Evolutionary conservation across 2,113 vertebrate species (phyloP).

Genomic region (Octodon degus): DNA sequence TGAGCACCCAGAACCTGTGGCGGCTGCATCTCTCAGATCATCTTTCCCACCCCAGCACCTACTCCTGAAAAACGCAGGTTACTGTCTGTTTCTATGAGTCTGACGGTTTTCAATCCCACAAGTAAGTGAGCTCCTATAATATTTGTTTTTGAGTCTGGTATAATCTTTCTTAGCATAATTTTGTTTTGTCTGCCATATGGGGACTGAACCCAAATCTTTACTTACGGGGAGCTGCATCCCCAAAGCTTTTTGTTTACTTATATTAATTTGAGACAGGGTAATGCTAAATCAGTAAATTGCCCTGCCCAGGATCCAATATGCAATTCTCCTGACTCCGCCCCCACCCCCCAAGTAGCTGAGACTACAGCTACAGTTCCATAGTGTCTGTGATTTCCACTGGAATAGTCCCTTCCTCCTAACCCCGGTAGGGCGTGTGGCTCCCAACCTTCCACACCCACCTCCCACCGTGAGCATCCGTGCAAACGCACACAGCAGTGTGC

Average conservation of each 20-base stretch:
- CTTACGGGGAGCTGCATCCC: neutral
- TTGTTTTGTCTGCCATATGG: neutral
- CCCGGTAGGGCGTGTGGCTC: neutral
- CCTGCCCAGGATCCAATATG: neutral
- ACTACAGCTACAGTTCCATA: neutral
- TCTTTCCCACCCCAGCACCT: neutral
- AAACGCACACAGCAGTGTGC: neutral
- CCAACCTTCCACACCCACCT: neutral
- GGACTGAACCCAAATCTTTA: neutral
- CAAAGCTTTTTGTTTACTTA: neutral
- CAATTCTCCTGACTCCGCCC: neutral
- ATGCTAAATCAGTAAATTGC: neutral
- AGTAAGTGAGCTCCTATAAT: neutral
- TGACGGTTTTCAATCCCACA: too few species aligned
- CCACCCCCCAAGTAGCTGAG: neutral
- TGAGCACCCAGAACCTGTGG: neutral
- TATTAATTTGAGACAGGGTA: neutral
- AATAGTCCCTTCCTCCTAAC: accelerated
- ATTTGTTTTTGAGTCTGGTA: neutral
- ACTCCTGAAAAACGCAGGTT: neutral
- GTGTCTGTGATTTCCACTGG: neutral
- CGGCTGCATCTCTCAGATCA: neutral
- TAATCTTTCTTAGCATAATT: neutral
- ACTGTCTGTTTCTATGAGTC: neutral
- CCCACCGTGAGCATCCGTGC: neutral